phyloP scores from a whole-genome alignment of 2,888 invertebrate species.

The Hyles lineata region DNA sequence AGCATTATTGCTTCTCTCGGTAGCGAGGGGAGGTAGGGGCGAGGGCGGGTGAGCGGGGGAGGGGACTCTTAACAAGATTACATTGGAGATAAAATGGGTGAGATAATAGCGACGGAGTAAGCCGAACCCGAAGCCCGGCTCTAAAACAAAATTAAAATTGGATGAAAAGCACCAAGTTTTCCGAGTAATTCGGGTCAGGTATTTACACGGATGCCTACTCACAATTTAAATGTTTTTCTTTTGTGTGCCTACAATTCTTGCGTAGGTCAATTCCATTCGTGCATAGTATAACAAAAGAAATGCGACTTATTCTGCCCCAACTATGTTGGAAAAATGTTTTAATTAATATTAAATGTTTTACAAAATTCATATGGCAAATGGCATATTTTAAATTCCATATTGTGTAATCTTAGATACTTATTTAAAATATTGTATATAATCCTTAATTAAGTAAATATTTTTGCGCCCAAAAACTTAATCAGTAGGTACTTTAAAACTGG shows the following conservation, averaged over 20 bases:
- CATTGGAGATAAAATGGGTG: conserved; percentile 81
- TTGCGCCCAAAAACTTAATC: not conserved
- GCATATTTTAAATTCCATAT: too few species aligned
- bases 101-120: conserved; percentile 79
- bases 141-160: conserved; percentile 80
- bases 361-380: too few species aligned
- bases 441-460: too few species aligned
- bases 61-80: conserved; percentile 84
- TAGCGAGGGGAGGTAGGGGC: conserved; percentile 43
- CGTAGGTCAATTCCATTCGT: not conserved
- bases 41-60: conserved; percentile 48
- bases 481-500: too few species aligned
- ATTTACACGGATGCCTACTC: conserved; percentile 20
- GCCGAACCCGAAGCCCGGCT: conserved; percentile 59
- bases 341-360: too few species aligned
- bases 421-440: too few species aligned
- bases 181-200: conserved; percentile 28
- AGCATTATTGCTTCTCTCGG: conserved; percentile 73
- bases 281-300: not conserved
- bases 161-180: conserved; percentile 44
- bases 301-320: too few species aligned
- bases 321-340: too few species aligned
- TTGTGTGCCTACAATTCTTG: not conserved
- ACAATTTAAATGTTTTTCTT: not conserved
- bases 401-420: too few species aligned